These are phyloP conservation scores for Lagorchestes hirsutus DNA, from an alignment of 2,797 vertebrate genomes.

Conservation along the genomic window DNA sequence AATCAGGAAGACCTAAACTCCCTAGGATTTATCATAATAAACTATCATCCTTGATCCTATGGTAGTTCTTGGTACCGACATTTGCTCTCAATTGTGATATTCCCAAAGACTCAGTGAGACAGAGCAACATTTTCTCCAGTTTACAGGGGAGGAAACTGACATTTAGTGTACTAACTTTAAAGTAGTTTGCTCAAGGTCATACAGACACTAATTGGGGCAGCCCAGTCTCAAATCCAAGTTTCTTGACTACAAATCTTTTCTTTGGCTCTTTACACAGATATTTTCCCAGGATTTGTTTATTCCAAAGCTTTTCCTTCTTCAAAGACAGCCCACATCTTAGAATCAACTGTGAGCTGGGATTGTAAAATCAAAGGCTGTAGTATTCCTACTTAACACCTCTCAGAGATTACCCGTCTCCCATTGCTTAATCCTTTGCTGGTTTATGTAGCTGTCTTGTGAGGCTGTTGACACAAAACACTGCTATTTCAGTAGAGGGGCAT, in stretches of 20 bases:
- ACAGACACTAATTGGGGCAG: neutral
- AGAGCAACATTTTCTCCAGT: neutral
- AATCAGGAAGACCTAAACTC: neutral
- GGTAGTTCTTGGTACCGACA: neutral
- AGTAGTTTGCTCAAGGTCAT: neutral
- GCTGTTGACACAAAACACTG: neutral
- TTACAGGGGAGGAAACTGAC: neutral
- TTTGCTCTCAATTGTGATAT: neutral
- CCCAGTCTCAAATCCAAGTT: neutral
- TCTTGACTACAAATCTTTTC: neutral
- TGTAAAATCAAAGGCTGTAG: neutral
- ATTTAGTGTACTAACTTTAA: neutral
- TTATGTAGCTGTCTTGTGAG: neutral
- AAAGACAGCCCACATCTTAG: neutral
- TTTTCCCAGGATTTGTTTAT: neutral
- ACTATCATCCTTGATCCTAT: neutral
- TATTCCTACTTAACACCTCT: neutral
- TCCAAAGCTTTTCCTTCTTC: neutral
- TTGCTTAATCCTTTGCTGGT: neutral
- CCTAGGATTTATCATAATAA: neutral
- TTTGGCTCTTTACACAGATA: neutral
- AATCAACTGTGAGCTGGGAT: neutral
- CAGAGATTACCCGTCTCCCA: neutral
- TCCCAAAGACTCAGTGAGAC: neutral
- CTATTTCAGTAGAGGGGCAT: neutral